Evolutionary conservation across 2,888 invertebrate species (phyloP), one percentile per base, ranked within the genome.

Genomic region (Icerya purchasi): DNA sequence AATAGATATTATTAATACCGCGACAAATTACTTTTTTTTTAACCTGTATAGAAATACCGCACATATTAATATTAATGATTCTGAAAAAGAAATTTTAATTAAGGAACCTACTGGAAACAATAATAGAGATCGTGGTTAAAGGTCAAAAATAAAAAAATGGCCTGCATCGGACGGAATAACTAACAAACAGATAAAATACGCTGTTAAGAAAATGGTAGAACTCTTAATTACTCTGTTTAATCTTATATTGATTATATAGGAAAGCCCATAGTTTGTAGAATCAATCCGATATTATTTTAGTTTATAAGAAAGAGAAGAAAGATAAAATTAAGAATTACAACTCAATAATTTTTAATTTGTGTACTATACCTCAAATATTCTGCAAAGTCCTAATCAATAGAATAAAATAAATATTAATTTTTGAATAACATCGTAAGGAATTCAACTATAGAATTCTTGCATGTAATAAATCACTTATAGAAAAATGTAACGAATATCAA

Each of bases 231-330:
- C 22, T 5, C 55, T 57, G 22, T 57, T 57, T 52, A 51, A 51
- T 22, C 52, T 14, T 53, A 57, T 57, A 53, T 50, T 57, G 49
- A 53, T 57, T 5, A 53, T 22, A 25, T 20, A 36, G 24, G 52
- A 60, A 49, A 25, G 51, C 24, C 20, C 56, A 24, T 36, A 60
- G 19, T n/a, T 21, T 53, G 19, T 60, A 56, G 56, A 56, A 56
- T 10, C 54, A 24, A 22, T 25, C 57, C 22, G 56, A 57, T n/a
- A 36, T 57, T 22, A 51, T 51, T 20, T 53, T 49, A n/a, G 25
- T 60, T n/a, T 61, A 57, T 54, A 58, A 61, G 53, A 61, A 61
- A 58, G 58, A 52, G 19, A 58, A 61, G 51, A 53, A 23, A 25
- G 24, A 53, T 20, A 58, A 58, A 50, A 50, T 54, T 21, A 20